Percentiles rank a stretch among this genome's conserved stretches.
These are phyloP conservation scores for Holocentrus rufus DNA, from an alignment of 2,797 vertebrate genomes.

Conservation along the genomic window DNA sequence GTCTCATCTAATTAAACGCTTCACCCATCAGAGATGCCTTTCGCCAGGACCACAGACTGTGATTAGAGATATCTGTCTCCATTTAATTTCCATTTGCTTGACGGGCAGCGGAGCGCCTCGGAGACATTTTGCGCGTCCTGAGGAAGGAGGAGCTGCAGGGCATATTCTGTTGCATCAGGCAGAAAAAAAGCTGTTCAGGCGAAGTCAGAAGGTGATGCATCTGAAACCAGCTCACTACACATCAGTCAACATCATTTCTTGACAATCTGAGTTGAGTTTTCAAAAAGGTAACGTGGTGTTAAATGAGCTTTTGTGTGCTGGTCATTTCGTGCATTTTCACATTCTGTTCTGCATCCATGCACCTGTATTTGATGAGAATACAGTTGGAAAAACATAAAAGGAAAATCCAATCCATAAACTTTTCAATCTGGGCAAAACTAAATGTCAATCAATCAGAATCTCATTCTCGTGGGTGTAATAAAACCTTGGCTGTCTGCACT, in stretches of 20 bases:
- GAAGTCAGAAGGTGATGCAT: slow-evolving; percentile 9
- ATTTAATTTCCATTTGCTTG: slow-evolving; percentile 72
- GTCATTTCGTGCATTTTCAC: neutral
- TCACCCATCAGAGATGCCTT: slow-evolving; percentile 57
- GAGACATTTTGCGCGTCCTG: slow-evolving; percentile 40
- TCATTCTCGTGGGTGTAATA: slow-evolving; percentile 1
- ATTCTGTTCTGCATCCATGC: too few species aligned
- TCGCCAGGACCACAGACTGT: slow-evolving; percentile 47
- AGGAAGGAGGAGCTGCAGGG: slow-evolving; percentile 26
- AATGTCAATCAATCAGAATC: neutral
- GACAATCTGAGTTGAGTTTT: neutral
- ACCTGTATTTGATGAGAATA: neutral
- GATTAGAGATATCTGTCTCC: slow-evolving; percentile 66
- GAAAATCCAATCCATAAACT: neutral
- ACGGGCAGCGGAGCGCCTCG: slow-evolving; percentile 44
- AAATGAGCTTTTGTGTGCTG: slow-evolving; percentile 8
- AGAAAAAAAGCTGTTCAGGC: slow-evolving; percentile 11
- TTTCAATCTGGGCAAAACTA: neutral
- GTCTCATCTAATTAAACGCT: slow-evolving; percentile 59
- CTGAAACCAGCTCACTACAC: neutral
- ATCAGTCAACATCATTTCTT: neutral
- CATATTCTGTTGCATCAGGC: neutral
- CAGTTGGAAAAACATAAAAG: neutral
- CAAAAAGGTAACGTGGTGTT: neutral
- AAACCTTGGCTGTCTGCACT: neutral